Evolutionary conservation across 2,888 invertebrate species (phyloP), one percentile per base, ranked within the genome.

Genomic region (Schizotus pectinicornis): DNA sequence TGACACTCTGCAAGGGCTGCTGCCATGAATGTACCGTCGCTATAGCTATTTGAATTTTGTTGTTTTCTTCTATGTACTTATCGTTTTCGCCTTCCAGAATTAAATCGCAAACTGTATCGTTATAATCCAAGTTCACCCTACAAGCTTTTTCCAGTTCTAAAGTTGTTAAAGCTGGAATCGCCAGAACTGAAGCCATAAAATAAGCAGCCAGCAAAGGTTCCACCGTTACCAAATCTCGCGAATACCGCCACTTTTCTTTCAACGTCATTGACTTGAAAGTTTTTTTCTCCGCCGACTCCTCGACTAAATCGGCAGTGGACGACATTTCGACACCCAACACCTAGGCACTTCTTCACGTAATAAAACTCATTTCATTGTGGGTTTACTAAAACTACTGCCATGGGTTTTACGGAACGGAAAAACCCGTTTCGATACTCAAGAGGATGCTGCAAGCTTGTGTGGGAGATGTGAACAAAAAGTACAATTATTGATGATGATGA

Each of bases 81-180:
- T 63, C 61, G 60, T 70, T 70, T 34, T 68, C 65, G 13, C 73
- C 73, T 7, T 59, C 72, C 1, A 81, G 77, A 14, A 82, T 75
- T 36, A 77, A 74, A 6, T 76, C 73, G 68, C 86, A 86, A 42
- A 85, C 73, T 11, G 79, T 79, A 72, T 82, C 81, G 8, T 82
- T 76, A 32, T 81, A 78, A 35, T 79, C 78, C 22, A 84, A 75
- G 65, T 85, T 84, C 0, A 80, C 81, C 30, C 82, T 80, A 65
- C 85, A 85, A 9, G 84, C 82, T 71, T 86, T 86, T 66, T 85
- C 85, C 65, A 83, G 77, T 62, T 85, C 83, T 1, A 86, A 72
- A 62, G 82, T 81, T 49, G 80, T 79, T 1, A 85, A 77, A 6
- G 85, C 82, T 1, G 84, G 74, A 32, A 58, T 63, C 41, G 75